phyloP scores from a whole-genome alignment of 2,797 vertebrate genomes.

The Dallia pectoralis region DNA sequence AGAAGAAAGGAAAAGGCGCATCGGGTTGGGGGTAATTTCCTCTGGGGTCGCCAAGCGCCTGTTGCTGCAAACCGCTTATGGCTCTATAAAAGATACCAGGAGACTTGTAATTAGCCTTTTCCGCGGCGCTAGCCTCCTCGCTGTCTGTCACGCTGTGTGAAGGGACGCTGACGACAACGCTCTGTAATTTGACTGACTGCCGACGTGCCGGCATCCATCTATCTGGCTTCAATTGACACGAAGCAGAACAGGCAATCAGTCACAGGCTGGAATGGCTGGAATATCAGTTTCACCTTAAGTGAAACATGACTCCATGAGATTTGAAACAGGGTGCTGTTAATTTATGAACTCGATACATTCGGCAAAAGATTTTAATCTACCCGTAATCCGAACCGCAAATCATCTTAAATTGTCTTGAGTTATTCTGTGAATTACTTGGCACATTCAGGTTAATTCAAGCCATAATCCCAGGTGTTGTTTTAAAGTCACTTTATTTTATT shows the following conservation, averaged over 20 bases:
- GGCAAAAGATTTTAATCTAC: not conserved
- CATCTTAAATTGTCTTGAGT: not conserved
- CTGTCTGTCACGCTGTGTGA: constrained; percentile 26
- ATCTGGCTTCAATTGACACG: constrained; percentile 26
- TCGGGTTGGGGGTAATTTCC: constrained; percentile 43
- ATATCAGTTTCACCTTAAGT: not conserved
- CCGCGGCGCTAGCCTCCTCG: constrained; percentile 18
- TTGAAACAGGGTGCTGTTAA: not conserved
- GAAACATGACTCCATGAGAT: not conserved
- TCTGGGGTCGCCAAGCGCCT: constrained; percentile 33
- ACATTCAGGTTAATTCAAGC: too few relatives aligned
- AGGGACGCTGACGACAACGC: constrained; percentile 14
- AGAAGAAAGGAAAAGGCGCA: constrained; percentile 33
- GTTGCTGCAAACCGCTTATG: constrained; percentile 50
- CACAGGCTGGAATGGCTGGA: not conserved
- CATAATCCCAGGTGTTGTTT: not conserved
- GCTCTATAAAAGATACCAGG: constrained; percentile 53
- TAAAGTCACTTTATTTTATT: too few relatives aligned
- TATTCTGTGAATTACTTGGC: not conserved
- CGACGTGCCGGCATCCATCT: not conserved
- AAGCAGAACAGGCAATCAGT: constrained; percentile 7
- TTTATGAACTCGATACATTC: not conserved
- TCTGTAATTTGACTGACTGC: constrained; percentile 46
- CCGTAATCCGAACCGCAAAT: not conserved
- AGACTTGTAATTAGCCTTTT: constrained; percentile 55